Evolutionary conservation across 37 sponge, comb jelly and placozoan genomes (phyloP).

Genomic region (Ianthella basta): DNA sequence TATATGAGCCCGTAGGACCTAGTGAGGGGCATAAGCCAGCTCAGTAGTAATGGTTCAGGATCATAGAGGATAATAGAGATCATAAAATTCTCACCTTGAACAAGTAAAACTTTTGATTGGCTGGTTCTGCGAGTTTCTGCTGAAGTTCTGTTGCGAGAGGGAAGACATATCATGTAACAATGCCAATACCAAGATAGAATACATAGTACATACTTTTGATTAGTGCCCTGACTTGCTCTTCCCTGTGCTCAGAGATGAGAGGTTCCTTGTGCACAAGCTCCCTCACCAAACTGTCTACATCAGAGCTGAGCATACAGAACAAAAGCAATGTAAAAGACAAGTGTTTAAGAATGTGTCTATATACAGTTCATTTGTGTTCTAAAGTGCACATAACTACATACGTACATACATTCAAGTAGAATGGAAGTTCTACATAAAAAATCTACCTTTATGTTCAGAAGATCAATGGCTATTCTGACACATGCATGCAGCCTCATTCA

Average conservation of each 20-base stretch:
- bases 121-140: slow-evolving; percentile 52
- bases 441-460: too few species aligned
- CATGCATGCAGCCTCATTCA: too few species aligned
- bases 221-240: slow-evolving; percentile 77
- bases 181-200: not conserved
- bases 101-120: slow-evolving; percentile 65
- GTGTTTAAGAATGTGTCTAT: too few species aligned
- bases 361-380: too few species aligned
- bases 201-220: slow-evolving; percentile 54
- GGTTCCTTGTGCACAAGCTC: slow-evolving; percentile 80
- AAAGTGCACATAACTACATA: too few species aligned
- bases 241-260: slow-evolving; percentile 63
- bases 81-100: slow-evolving; percentile 66
- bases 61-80: not conserved
- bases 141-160: slow-evolving; percentile 64
- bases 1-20: slow-evolving; percentile 83
- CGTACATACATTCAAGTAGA: too few species aligned
- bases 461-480: too few species aligned
- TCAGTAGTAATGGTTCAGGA: not conserved
- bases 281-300: slow-evolving; percentile 65
- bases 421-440: too few species aligned
- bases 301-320: slow-evolving; percentile 39
- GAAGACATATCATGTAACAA: not conserved
- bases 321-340: not conserved
- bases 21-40: not conserved